Evolutionary conservation across 2,113 vertebrate species (phyloP), one percentile per base, ranked within the genome.

Genomic region (Apodemus sylvaticus): DNA sequence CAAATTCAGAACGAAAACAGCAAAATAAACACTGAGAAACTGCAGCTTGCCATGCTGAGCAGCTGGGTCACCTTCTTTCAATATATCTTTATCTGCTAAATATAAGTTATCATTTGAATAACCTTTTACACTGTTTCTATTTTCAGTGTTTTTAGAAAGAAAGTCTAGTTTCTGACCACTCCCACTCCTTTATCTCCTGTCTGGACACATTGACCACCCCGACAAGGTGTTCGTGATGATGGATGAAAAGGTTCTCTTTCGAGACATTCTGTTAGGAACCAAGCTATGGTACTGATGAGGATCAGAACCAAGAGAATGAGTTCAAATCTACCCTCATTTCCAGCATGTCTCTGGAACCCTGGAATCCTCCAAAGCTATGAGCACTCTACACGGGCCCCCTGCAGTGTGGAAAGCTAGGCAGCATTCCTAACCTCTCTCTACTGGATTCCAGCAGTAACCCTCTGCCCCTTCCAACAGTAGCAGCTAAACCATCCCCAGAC

Each of bases 1-100:
- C 64, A 73, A 76, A 64, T 86, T 91, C 64, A 91, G 71, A 96
- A 55, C 22, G 48, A 89, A 94, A 90, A 87, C 24, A 94, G 45
- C 8, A 93, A 91, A 93, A 53, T 82, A 81, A 85, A 93, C 31
- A 92, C 34, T 58, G 22, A 53, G 58, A n/a, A 26, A 10, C 19
- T 36, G 42, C 58, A 10, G 53, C 36, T 16, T 36, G 4, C 55
- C 34, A 0, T 3, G 13, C 73, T 36, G 42, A 90, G 39, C 20
- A 39, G 55, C 53, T 74, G 42, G 29, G 68, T 85, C 51, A 74
- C 62, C 7, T 92, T 90, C 13, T 19, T 51, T 45, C 81, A 45
- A 34, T 12, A 19, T 45, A 7, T 31, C 55, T 79, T 70, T 36
- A 58, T 70, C 48, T 92, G 51, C 73, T 66, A 91, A 90, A 74